phyloP scores from a whole-genome alignment of 1,140 invertebrate genomes.

The Orchestia grillus region DNA sequence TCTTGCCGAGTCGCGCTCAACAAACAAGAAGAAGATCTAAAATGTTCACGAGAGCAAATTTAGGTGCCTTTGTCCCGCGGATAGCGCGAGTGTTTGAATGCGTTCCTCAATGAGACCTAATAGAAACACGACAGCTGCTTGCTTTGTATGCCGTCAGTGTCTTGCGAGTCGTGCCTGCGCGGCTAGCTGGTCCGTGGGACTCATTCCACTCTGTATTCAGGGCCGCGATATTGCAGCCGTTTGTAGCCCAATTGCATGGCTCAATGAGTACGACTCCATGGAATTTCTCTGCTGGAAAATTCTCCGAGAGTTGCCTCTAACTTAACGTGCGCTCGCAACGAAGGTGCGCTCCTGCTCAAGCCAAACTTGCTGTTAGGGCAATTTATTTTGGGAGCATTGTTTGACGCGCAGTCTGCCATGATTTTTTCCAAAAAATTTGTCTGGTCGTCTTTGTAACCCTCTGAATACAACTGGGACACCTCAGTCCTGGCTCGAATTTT shows the following conservation, averaged over 20 bases:
- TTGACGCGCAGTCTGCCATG: no score
- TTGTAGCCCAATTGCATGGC: background rate
- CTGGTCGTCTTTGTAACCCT: no score
- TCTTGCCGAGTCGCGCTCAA: slow-evolving; percentile 8
- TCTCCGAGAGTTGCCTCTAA: background rate
- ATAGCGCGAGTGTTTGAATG: slow-evolving; percentile 21
- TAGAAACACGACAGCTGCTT: slow-evolving; percentile 28
- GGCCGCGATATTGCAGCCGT: background rate
- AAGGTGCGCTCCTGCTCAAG: background rate
- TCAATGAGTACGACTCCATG: background rate
- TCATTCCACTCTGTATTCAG: background rate
- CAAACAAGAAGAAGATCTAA: slow-evolving; percentile 40
- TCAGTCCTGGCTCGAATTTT: no score
- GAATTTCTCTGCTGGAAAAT: background rate
- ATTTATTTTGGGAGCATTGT: no score
- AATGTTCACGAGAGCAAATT: slow-evolving; percentile 41
- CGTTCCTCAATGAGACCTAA: slow-evolving; percentile 22
- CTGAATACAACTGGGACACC: no score
- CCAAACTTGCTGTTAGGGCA: no score
- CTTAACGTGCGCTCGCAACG: background rate
- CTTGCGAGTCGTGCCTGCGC: background rate
- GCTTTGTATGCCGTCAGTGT: slow-evolving; percentile 5
- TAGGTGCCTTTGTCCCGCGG: slow-evolving; percentile 25
- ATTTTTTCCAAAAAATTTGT: no score
- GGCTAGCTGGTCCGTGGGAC: background rate